These are phyloP conservation scores for Chloropsis cyanopogon DNA, from an alignment of 2,113 vertebrate species.

Conservation along the genomic window DNA sequence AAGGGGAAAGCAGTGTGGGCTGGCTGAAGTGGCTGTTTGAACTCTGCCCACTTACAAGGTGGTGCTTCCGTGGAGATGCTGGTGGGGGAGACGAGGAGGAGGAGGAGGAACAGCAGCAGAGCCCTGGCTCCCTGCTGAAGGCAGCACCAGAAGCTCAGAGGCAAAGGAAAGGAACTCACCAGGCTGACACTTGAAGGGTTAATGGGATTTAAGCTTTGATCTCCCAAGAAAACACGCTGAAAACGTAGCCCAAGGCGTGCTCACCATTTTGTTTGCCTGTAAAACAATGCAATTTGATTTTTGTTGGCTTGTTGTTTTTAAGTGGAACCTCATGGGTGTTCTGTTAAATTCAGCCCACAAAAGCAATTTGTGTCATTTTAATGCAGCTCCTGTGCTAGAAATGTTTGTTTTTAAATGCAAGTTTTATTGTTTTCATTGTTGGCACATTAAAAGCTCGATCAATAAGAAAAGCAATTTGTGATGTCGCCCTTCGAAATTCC, in stretches of 20 bases:
- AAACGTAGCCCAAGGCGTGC: slow-evolving; percentile 67
- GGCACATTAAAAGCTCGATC: slow-evolving; percentile 56
- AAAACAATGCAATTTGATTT: slow-evolving; percentile 75
- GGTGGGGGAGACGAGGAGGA: neutral
- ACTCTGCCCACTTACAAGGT: slow-evolving; percentile 20
- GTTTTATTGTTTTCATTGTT: slow-evolving; percentile 64
- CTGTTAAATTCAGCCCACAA: slow-evolving; percentile 66
- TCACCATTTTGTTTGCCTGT: slow-evolving; percentile 74
- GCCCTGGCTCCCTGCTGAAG: neutral
- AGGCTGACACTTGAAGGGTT: slow-evolving; percentile 32
- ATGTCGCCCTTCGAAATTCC: neutral
- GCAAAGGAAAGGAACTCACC: neutral
- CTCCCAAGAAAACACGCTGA: slow-evolving; percentile 60
- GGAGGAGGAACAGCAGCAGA: neutral
- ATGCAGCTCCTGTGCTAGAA: slow-evolving; percentile 45
- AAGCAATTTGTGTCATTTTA: slow-evolving; percentile 66
- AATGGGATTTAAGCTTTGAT: slow-evolving; percentile 62
- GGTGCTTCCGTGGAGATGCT: neutral
- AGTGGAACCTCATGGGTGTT: slow-evolving; percentile 74
- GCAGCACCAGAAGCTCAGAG: neutral
- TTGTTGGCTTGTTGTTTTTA: slow-evolving; percentile 73
- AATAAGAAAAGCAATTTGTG: slow-evolving; percentile 15
- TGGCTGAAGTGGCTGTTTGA: neutral
- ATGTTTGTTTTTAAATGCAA: slow-evolving; percentile 64
- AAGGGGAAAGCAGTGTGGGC: neutral